These are phyloP conservation scores for Tillus elongatus DNA, from an alignment of 2,888 invertebrate genomes.

Conservation along the genomic window DNA sequence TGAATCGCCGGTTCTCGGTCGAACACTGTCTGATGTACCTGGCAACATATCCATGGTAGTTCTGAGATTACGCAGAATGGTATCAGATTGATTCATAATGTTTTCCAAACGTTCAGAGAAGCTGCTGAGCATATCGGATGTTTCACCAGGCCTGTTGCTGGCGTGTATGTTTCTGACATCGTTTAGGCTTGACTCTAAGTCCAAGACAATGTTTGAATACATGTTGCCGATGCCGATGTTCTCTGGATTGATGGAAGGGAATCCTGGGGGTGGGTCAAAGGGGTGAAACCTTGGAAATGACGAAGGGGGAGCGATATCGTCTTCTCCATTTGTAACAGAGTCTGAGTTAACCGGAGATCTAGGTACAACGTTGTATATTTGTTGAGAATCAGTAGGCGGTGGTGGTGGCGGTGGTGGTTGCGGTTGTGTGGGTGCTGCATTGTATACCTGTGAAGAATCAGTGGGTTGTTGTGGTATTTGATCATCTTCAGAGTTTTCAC, in stretches of 20 bases:
- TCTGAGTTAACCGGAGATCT: no score
- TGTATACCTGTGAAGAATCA: constrained; percentile 1
- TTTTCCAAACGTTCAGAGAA: constrained; percentile 37
- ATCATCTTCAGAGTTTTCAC: constrained; percentile 33
- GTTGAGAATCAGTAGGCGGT: neutral
- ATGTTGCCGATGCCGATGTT: constrained; percentile 34
- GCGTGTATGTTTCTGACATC: constrained; percentile 34
- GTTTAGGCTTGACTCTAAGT: constrained; percentile 36
- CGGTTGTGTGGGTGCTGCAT: neutral
- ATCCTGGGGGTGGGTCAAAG: constrained; percentile 30
- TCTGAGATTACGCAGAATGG: constrained; percentile 36
- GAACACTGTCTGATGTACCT: constrained; percentile 8
- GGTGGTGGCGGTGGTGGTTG: neutral
- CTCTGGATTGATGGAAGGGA: constrained; percentile 29
- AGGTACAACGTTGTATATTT: no score
- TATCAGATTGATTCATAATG: constrained; percentile 38
- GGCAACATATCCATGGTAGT: constrained; percentile 34
- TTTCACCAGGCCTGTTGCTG: constrained; percentile 32
- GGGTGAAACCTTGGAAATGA: constrained; percentile 21
- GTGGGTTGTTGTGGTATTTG: no score
- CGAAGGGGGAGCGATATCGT: neutral
- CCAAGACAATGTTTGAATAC: constrained; percentile 38
- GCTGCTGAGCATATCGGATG: constrained; percentile 36
- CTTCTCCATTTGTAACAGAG: neutral
- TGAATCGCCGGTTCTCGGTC: neutral